Evolutionary conservation across 2,888 invertebrate species (phyloP).

Genomic region (Linnaemya tessellans): DNA sequence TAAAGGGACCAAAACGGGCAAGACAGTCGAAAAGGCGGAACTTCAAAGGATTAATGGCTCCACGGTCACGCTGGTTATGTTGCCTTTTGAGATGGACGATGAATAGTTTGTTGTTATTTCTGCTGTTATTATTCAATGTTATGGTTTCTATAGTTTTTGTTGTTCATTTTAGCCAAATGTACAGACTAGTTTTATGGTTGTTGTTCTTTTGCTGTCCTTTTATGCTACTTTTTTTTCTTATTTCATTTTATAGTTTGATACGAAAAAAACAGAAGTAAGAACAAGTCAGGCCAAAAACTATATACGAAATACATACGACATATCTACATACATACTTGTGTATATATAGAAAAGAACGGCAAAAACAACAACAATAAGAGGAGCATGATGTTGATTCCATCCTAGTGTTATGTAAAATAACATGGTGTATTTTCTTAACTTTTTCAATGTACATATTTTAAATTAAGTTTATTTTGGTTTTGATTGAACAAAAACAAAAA

Average conservation of each 20-base stretch:
- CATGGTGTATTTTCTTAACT: slow-evolving; percentile 26
- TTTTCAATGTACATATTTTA: slow-evolving; percentile 3
- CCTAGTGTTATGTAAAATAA: slow-evolving; percentile 68
- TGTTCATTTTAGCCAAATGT: slow-evolving; percentile 51
- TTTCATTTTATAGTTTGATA: slow-evolving; percentile 39
- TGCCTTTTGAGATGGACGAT: slow-evolving; percentile 42
- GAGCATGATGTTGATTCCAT: slow-evolving; percentile 32
- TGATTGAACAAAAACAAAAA: neutral
- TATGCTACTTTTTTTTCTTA: slow-evolving; percentile 28
- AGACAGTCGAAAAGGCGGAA: too few relatives aligned
- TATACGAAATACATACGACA: slow-evolving; percentile 18
- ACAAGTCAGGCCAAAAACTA: slow-evolving; percentile 7
- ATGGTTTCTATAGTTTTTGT: slow-evolving; percentile 17
- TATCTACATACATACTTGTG: neutral
- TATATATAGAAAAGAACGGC: slow-evolving; percentile 15
- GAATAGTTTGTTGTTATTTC: slow-evolving; percentile 25
- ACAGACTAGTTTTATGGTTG: slow-evolving; percentile 42
- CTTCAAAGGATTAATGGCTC: too few relatives aligned
- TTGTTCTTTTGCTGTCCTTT: slow-evolving; percentile 33
- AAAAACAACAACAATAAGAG: slow-evolving; percentile 31
- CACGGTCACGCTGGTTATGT: slow-evolving; percentile 3
- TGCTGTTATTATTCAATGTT: slow-evolving; percentile 16
- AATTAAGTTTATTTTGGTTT: neutral
- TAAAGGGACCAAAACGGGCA: too few relatives aligned
- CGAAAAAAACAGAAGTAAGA: slow-evolving; percentile 20